Evolutionary conservation across 2,797 vertebrate species (phyloP), one percentile per base, ranked within the genome.

Genomic region (Poecilia velifera): DNA sequence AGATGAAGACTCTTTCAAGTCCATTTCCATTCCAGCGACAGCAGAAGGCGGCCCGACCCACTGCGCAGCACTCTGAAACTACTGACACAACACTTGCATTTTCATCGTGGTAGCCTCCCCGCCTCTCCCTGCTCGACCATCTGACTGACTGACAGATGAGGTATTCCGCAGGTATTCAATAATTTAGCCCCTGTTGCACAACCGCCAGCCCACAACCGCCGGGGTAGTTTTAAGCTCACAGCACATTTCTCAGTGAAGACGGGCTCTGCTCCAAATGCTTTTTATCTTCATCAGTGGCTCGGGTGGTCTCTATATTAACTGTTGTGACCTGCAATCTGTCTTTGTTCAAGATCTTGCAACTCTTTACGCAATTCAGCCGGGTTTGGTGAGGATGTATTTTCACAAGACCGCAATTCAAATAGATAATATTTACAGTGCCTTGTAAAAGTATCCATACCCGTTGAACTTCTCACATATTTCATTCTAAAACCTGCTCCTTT

Each of bases 271-370:
- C 89, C 82, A 84, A 86, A 83, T 79, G 87, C 84, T 81, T 90
- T 88, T 93, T 81, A 91, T 93, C 91, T 90, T 92, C 86, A 92
- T 94, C 91, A 85, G 85, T 83, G 88, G 84, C 86, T 89, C 74
- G 83, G 87, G 89, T 81, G 88, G 91, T 90, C 83, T 86, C 73
- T 81, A 73, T 79, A 76, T 89, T 88, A 89, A 89, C 90, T 89
- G 77, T 70, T 78, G 81, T 88, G 86, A 88, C 87, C 87, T 88
- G 79, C 85, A 84, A 88, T 91, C 80, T 49, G 78, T 92, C 83
- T 89, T 86, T 80, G 75, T 73, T 89, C 77, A 82, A 83, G 84
- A 79, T 76, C 81, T 82, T 76, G 62, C 83, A 80, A 73, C 57
- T 84, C 85, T 87, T 87, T 86, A 77, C 77, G 76, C 82, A 79